These are phyloP conservation scores for Helogale parvula DNA, from an alignment of 2,113 vertebrate species.

Conservation along the genomic window DNA sequence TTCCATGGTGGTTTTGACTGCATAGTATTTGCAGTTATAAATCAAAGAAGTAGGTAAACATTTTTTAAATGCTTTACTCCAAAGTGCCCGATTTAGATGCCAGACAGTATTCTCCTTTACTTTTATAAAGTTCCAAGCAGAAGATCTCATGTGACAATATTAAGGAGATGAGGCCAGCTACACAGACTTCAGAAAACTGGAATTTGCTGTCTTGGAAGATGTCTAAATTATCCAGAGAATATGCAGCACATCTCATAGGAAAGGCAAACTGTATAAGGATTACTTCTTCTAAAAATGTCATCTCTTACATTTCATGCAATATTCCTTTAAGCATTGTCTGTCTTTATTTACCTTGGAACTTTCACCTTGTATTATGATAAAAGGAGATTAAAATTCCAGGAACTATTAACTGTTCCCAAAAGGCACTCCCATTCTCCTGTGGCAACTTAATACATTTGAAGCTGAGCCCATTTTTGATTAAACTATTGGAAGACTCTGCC, in stretches of 20 bases:
- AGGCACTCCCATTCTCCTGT: slow-evolving; percentile 55
- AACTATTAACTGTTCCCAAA: slow-evolving; percentile 67
- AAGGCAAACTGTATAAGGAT: neutral
- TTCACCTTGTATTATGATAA: slow-evolving; percentile 48
- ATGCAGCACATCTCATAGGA: neutral
- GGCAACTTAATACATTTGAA: slow-evolving; percentile 73
- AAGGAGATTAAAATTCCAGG: slow-evolving; percentile 49
- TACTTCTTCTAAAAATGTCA: neutral
- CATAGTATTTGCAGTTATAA: neutral
- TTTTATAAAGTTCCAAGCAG: neutral
- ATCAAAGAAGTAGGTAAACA: neutral
- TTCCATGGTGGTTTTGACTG: neutral
- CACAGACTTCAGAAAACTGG: neutral
- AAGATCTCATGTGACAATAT: neutral
- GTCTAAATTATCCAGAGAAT: slow-evolving; percentile 1
- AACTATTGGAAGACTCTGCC: slow-evolving; percentile 71
- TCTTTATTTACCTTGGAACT: slow-evolving; percentile 65
- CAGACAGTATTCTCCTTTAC: neutral
- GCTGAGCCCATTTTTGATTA: slow-evolving; percentile 57
- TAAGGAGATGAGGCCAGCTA: neutral
- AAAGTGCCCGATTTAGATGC: neutral
- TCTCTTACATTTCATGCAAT: neutral
- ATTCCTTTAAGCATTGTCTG: slow-evolving; percentile 32
- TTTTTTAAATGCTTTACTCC: neutral
- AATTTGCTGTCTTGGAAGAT: slow-evolving; percentile 14